Evolutionary conservation across 2,797 vertebrate species (phyloP).

Genomic region (Clarias pachynema): DNA sequence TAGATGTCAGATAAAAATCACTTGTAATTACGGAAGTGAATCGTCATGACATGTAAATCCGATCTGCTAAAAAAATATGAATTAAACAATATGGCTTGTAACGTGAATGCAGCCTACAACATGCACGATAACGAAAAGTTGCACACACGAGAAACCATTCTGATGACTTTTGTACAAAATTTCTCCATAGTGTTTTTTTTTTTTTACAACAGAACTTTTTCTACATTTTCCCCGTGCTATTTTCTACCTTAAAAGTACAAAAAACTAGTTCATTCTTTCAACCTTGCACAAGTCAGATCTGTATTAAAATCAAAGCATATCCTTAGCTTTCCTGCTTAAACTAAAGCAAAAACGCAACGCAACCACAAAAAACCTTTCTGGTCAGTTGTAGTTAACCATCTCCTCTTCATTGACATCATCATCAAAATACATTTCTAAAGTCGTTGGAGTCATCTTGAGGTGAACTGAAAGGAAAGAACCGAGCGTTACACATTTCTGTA

Average conservation of each 20-base stretch:
- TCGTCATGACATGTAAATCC: no score
- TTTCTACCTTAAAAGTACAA: neutral
- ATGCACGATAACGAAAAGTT: neutral
- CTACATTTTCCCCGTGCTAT: fast-evolving
- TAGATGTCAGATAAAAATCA: no score
- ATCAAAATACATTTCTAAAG: conserved; percentile 35
- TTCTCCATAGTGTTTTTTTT: neutral
- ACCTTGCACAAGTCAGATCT: neutral
- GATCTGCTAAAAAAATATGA: no score
- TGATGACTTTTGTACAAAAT: neutral
- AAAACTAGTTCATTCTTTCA: neutral
- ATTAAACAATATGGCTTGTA: no score
- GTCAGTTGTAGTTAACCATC: conserved; percentile 64
- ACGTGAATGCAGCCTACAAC: no score
- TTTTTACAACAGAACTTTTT: neutral
- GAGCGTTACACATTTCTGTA: neutral
- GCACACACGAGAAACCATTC: neutral
- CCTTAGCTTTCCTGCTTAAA: conserved; percentile 67
- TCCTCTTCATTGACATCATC: conserved; percentile 40
- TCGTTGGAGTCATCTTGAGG: neutral
- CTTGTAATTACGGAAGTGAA: no score
- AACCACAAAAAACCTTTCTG: conserved; percentile 72
- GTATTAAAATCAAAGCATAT: conserved; percentile 37
- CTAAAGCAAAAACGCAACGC: conserved; percentile 66
- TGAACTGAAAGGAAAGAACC: neutral